Evolutionary conservation across 2,113 vertebrate species (phyloP), one percentile per base, ranked within the genome.

Genomic region (Cathartes aura): DNA sequence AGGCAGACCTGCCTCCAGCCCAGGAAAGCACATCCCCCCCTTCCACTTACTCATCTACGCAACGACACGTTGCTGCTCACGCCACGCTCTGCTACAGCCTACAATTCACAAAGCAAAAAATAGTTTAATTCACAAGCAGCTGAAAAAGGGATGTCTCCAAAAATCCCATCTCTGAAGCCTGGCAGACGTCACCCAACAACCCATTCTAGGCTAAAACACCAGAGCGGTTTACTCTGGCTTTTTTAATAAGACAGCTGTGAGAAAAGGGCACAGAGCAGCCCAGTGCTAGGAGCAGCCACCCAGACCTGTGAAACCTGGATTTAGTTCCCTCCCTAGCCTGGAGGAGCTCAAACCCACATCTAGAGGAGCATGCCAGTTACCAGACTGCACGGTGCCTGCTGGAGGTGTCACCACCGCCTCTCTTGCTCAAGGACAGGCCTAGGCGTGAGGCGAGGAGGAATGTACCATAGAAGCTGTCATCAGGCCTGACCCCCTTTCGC

Each of bases 391-490:
- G 1, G 59, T 30, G 62, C 52, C 55, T 19, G 12, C 94, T n/a
- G 8, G 15, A 56, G 62, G 21, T 30, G 50, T 4, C 90, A 48
- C 73, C 72, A 7, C 7, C 9, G 1, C 67, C 40, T 4, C 68
- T 71, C 48, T 32, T 17, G 30, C 88, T 34, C 68, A n/a, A 11
- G 23, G 12, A 68, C 3, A 62, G 40, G 3, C 60, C 24, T 0
- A 11, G 16, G 45, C 42, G 7, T 0, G 1, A 59, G 43, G 64
- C 1, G 2, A 47, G 48, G 15, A 85, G n/a, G 64, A 50, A 24
- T 1, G 0, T 17, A 12, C 0, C 0, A 1, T 4, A 38, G 26
- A 16, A 30, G 43, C 38, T 16, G 29, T 14, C 73, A 30, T 8
- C 4, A 8, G 9, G 11, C 58, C 58, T n/a, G 76, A 29, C 2